Base-by-base conservation (phyloP, 1,140 invertebrate genomes). In the Zaprionus camerounensis region DNA sequence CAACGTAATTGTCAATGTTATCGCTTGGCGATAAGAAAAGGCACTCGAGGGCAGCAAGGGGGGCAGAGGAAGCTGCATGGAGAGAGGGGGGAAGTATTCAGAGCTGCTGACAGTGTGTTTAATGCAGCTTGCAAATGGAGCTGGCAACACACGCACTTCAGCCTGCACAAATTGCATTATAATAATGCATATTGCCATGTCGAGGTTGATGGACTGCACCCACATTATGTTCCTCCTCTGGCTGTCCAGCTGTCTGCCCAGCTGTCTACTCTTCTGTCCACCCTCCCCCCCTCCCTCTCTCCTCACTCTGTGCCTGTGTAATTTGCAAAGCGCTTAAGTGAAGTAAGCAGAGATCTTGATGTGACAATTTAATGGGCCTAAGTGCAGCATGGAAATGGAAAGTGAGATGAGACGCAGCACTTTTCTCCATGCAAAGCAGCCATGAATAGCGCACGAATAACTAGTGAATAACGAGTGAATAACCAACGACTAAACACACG, bases 1-100 rank as follows among this genome's bases (percentile, higher is more conserved):
- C 83, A 78, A 87, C 83, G 55, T 72, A 85, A 78, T 79, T 81
- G 69, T 83, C 83, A 86, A 82, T 86, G 83, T 68, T 81, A 78
- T 76, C 53, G 75, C 71, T 71, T 65, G 24, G 51, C 49, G 68
- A 67, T 71, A 75, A 71, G 72, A 58, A 74, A 38, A 15, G 28
- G 7, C 26, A 53, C 13, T 17, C 28, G 17, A 46, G 36, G 24
- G 13, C 11, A 24, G 12, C n/a, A 15, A 13, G 17, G 22, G 9
- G 15, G n/a, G 57, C 5, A 17, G 13, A 20, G 7, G 41, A 9
- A 20, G 41, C 41, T 17, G 2, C 2, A 2, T 3, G 41, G 2
- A 7, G n/a, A 11, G 7, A 17, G n/a, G 11, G 20, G 20, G 44
- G 9, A 34, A 31, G 31, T 31, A 11, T 31, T 3, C 9, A 31